These are phyloP conservation scores for Rugalucina vietnamica DNA, from an alignment of 2,888 invertebrate genomes.

Conservation along the genomic window DNA sequence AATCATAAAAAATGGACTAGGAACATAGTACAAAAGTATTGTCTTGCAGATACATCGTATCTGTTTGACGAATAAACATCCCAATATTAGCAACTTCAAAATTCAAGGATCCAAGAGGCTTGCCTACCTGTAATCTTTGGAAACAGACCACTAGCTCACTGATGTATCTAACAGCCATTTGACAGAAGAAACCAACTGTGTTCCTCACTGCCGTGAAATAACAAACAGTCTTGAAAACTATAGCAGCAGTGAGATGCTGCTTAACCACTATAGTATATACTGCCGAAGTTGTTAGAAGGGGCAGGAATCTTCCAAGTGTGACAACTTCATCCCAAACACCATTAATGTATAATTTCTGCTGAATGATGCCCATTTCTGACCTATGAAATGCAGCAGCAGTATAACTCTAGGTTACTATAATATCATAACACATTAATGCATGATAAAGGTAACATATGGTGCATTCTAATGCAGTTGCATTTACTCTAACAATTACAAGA, in stretches of 20 bases:
- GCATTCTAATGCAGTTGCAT: too few species aligned
- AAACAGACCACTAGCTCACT: neutral
- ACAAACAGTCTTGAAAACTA: neutral
- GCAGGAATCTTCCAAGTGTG: neutral
- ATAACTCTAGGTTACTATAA: too few species aligned
- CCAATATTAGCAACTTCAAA: too few species aligned
- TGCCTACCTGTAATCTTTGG: neutral
- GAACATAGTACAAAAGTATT: too few species aligned
- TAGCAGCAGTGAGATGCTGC: neutral
- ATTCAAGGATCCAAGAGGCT: too few species aligned
- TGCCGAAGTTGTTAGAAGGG: neutral
- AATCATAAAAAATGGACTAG: too few species aligned
- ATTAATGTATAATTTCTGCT: neutral
- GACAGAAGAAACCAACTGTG: neutral
- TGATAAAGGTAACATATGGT: too few species aligned
- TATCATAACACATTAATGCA: too few species aligned
- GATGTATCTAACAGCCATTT: conserved; percentile 5
- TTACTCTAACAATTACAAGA: too few species aligned
- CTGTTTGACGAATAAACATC: too few species aligned
- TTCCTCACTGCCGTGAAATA: neutral
- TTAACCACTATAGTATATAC: neutral
- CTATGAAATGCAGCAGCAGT: too few species aligned
- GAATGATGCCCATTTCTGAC: neutral
- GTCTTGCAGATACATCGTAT: too few species aligned
- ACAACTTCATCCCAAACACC: neutral